Evolutionary conservation across 2,113 vertebrate species (phyloP), one percentile per base, ranked within the genome.

Genomic region (Paratilapia polleni): DNA sequence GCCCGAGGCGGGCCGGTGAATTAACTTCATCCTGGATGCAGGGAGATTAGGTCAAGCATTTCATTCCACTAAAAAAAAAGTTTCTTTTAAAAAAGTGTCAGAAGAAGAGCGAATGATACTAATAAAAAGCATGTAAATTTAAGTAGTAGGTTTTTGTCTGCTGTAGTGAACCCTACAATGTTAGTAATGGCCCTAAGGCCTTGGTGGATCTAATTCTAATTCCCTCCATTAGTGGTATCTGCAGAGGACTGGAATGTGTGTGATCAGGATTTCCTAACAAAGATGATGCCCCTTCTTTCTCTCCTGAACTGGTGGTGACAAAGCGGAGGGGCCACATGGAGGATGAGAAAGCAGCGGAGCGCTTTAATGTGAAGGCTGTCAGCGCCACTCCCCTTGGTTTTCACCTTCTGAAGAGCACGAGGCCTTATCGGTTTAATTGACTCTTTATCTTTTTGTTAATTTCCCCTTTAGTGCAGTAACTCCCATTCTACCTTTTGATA

Each of bases 401-500:
- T 97, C 96, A 97, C 90, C 91, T 89, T 87, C 84, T 77, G 77
- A 92, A 85, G 93, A 88, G 95, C 52, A 0, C 58, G n/a, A 78
- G 89, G 92, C 87, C 90, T 97, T 96, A 97, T 98, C 94, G 91
- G 91, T 97, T 96, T 97, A 97, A 97, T 97, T 97, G 97, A 97
- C 96, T 96, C 96, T 97, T 97, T 97, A 95, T 95, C 92, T 92
- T 94, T 87, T 52, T 89, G 77, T 93, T 89, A 77, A 90, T 95
- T 90, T 93, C 85, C 85, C 82, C 77, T 85, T 94, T 87, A 83
- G 89, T 90, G 79, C 68, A 81, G 66, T 68, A 82, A 86, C 79
- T 57, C 80, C 84, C 63, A 11, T 84, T 82, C 79, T 80, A 78
- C 86, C 74, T 84, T 92, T 90, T 84, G 73, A 88, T 83, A 49